Evolutionary conservation across 2,888 invertebrate species (phyloP), one percentile per base, ranked within the genome.

Genomic region (Hyppa rectilinea): DNA sequence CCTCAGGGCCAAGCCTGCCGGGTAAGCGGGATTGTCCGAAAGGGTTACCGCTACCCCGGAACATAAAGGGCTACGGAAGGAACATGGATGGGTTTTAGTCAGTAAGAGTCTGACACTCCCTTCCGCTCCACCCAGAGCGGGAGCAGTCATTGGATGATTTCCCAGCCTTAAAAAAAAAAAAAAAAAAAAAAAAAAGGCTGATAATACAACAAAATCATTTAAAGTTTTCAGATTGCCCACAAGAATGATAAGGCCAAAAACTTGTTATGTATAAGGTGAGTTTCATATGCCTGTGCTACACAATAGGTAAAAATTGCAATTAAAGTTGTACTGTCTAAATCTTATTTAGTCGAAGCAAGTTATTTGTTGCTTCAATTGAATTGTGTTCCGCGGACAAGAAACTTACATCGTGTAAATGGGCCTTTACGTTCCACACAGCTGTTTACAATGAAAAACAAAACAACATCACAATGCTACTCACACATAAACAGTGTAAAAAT

Each of bases 401-500:
- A 10, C 23, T 23, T 23, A 10, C 23, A 20, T 56, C 6, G 26
- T 26, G 20, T 58, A 38, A 12, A 26, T 20, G 10, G 17, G 23
- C 10, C 17, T 2, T 23, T 23, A 56, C 17, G 17, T 17, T 40
- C 12, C 20, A 60, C 5, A 20, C 34, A 47, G 26, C 26, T 52
- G n/a, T 34, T 43, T 0, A 20, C 5, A 52, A 43, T n/a, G 20
- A 55, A 36, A 29, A 49, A 34, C 40, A 50, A 31, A 71, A 43
- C 23, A 43, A n/a, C 38, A 50, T 38, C 20, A 38, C 26, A 38
- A 40, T 40, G 12, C 23, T 12, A 53, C 17, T 59, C 9, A 55
- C 14, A 29, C 2, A 55, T 6, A 20, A 9, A 9, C 2, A 10
- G 17, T 47, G 17, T 17, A 43, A 75, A 75, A 62, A 62, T 49